Evolutionary conservation across 1,140 invertebrate species (phyloP).

Genomic region (Anthonomus grandis): DNA sequence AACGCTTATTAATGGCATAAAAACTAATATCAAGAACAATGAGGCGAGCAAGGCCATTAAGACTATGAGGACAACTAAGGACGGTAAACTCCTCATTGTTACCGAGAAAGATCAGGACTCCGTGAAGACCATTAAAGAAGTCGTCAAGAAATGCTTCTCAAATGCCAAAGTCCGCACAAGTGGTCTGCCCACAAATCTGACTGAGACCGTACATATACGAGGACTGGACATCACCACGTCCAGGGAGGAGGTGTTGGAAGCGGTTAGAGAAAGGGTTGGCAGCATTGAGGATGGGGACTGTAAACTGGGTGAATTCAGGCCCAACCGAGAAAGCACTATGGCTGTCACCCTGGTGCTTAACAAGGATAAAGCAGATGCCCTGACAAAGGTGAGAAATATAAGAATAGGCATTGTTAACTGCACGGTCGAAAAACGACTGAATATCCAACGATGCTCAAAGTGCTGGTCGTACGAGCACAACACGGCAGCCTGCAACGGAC

Average conservation of each 20-base stretch:
- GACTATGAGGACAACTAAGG: background rate
- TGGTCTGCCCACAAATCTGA: background rate
- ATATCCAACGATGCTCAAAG: conserved; percentile 16
- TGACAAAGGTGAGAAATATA: background rate
- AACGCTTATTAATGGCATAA: background rate
- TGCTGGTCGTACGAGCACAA: conserved; percentile 22
- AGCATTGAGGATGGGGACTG: background rate
- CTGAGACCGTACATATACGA: conserved; percentile 2
- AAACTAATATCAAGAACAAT: background rate
- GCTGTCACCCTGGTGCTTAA: conserved; percentile 10
- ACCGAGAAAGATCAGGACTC: background rate
- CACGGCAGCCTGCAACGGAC: conserved; percentile 8
- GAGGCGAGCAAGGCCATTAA: background rate
- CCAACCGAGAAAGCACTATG: background rate
- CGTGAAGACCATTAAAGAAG: background rate
- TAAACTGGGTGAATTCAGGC: conserved; percentile 3
- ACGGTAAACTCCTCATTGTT: conserved; percentile 2
- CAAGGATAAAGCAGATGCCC: conserved; percentile 8
- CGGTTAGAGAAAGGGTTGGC: background rate
- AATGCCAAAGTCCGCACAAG: background rate
- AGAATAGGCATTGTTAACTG: conserved; percentile 2
- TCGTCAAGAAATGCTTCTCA: background rate
- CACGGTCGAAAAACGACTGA: conserved; percentile 9
- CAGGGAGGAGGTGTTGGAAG: conserved; percentile 8
- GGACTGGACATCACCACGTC: conserved; percentile 3